phyloP scores from a whole-genome alignment of 35 echinoderm and acorn worm genomes.

The Apostichopus californicus region DNA sequence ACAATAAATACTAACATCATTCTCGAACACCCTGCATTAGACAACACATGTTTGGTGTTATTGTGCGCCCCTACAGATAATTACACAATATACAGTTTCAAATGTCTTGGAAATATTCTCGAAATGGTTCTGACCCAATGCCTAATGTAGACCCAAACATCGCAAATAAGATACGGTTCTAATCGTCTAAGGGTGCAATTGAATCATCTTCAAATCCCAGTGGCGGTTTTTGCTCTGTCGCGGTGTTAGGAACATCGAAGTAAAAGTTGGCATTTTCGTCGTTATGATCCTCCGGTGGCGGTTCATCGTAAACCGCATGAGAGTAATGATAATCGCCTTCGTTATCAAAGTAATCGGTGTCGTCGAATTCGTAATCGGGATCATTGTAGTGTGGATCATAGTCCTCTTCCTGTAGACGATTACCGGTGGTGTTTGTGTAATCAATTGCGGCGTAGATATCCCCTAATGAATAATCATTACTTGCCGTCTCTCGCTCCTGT shows the following conservation, averaged over 20 bases:
- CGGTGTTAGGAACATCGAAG: constrained; percentile 31
- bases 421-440: not conserved
- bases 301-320: constrained; percentile 37
- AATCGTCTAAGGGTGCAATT: too few relatives aligned
- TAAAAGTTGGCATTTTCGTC: constrained; percentile 31
- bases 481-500: constrained; percentile 37
- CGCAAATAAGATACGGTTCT: too few relatives aligned
- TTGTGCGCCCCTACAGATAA: too few relatives aligned
- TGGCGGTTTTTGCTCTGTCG: not conserved
- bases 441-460: constrained; percentile 26
- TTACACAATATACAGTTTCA: too few relatives aligned
- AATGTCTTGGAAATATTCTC: too few relatives aligned
- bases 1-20: too few relatives aligned
- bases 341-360: constrained; percentile 43
- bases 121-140: too few relatives aligned
- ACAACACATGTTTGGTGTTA: too few relatives aligned
- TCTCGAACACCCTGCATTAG: too few relatives aligned
- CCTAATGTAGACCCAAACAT: too few relatives aligned
- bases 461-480: constrained; percentile 43
- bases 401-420: not conserved
- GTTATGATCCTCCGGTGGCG: not conserved
- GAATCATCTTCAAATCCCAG: not conserved
- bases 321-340: constrained; percentile 12
- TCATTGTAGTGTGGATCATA: not conserved
- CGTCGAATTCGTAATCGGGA: constrained; percentile 3